phyloP scores from a whole-genome alignment of 2,797 vertebrate genomes.

The Pempheris klunzingeri region DNA sequence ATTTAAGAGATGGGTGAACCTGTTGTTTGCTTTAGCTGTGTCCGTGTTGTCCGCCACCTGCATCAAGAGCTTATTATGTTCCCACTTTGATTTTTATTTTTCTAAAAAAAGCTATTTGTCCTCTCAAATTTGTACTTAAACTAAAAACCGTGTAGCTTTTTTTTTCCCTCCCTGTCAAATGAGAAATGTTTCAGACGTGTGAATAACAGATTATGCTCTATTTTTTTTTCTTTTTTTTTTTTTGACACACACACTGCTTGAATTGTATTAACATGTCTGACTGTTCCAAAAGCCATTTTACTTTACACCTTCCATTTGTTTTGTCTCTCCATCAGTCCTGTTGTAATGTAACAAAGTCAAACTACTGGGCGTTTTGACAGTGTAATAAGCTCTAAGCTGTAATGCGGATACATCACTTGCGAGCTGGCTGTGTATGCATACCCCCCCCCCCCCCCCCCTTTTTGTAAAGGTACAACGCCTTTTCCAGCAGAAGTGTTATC shows the following conservation, averaged over 20 bases:
- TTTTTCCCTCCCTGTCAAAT: constrained; percentile 41
- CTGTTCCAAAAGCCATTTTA: constrained; percentile 42
- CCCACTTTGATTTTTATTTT: background rate
- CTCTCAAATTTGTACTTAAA: constrained; percentile 47
- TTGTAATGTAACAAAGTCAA: constrained; percentile 32
- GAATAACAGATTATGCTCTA: constrained; percentile 48
- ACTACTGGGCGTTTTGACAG: constrained; percentile 24
- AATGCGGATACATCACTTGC: constrained; percentile 46
- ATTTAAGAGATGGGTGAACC: constrained; percentile 25
- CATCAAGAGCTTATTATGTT: constrained; percentile 2
- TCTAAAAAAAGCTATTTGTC: background rate
- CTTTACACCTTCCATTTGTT: constrained; percentile 8
- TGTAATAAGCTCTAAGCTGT: constrained; percentile 53
- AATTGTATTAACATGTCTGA: constrained; percentile 24
- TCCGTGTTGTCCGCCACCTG: background rate
- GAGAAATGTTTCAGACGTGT: constrained; percentile 45
- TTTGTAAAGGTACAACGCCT: constrained; percentile 77
- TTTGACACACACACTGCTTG: constrained; percentile 30
- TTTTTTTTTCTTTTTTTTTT: constrained; percentile 22
- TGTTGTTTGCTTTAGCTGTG: constrained; percentile 14
- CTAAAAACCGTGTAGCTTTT: constrained; percentile 23
- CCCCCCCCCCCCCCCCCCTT: constrained; percentile 34
- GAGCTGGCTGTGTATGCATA: constrained; percentile 64
- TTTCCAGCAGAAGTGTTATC: constrained; percentile 68
- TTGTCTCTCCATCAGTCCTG: constrained; percentile 15